Percentiles rank a stretch among this genome's conserved stretches.
phyloP scores from a whole-genome alignment of 2,888 invertebrate genomes.

The Drosophila suboccidentalis region DNA sequence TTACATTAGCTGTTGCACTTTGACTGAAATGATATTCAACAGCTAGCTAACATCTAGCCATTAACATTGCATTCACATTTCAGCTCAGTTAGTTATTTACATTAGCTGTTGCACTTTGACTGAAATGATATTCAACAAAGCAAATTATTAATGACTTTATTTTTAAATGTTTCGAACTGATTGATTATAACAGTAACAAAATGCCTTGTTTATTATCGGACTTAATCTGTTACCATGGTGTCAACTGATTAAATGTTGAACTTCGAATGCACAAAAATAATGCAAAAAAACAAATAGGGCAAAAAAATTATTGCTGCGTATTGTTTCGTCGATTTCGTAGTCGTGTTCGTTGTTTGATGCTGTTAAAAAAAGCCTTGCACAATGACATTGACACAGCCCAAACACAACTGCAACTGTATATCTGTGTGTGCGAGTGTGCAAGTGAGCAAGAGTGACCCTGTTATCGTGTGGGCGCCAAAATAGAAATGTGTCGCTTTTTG shows the following conservation, averaged over 20 bases:
- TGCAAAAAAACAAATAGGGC: constrained; percentile 3
- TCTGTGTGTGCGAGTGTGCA: constrained; percentile 7
- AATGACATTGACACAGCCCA: constrained; percentile 50
- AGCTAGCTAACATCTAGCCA: not conserved
- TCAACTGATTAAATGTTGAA: constrained; percentile 49
- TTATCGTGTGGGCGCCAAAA: constrained; percentile 67
- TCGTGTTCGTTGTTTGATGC: constrained; percentile 12
- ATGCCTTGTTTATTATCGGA: constrained; percentile 22
- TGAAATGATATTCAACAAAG: not conserved
- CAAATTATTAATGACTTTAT: not conserved
- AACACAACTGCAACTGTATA: constrained; percentile 18
- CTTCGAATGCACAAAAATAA: constrained; percentile 31
- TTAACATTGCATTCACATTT: not conserved
- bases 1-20: not conserved
- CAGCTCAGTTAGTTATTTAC: not conserved
- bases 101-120: not conserved
- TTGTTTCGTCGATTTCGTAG: not conserved
- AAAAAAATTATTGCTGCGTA: constrained; percentile 1
- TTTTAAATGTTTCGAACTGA: not conserved
- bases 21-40: not conserved
- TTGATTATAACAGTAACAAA: constrained; percentile 1
- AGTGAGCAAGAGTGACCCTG: constrained; percentile 5
- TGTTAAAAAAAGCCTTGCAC: constrained; percentile 42
- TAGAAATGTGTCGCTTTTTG: constrained; percentile 22
- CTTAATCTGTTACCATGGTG: constrained; percentile 40